Evolutionary conservation across 2,113 vertebrate genomes (phyloP).

Genomic region (Epinephelus moara): DNA sequence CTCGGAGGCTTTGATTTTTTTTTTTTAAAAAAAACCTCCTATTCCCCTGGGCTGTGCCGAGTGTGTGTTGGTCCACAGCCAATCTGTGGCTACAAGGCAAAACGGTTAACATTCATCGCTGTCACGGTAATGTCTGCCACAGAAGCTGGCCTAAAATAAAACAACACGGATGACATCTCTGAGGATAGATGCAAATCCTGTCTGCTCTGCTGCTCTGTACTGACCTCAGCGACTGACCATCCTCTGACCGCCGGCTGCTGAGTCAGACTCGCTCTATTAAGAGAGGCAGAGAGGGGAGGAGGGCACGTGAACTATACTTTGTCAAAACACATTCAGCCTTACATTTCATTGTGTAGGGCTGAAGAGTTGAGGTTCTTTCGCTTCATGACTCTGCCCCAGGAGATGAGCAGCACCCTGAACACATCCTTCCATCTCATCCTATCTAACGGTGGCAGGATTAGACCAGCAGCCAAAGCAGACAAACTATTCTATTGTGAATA

Average conservation of each 20-base stretch:
- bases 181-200: slow-evolving; percentile 58
- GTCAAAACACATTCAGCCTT: slow-evolving; percentile 30
- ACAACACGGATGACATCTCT: slow-evolving; percentile 54
- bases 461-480: background rate
- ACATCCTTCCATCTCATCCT: slow-evolving; percentile 4
- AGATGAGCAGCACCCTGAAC: background rate
- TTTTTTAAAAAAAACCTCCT: background rate
- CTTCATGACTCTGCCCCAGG: background rate
- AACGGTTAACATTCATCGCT: slow-evolving; percentile 37
- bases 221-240: slow-evolving; percentile 79
- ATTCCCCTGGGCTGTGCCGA: background rate
- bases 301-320: slow-evolving; percentile 7
- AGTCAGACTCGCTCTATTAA: slow-evolving; percentile 58
- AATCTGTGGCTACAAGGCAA: slow-evolving; percentile 29
- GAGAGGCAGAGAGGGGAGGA: background rate
- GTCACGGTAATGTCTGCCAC: slow-evolving; percentile 58
- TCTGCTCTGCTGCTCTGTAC: slow-evolving; percentile 63
- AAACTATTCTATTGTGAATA: background rate
- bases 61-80: slow-evolving; percentile 40
- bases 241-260: slow-evolving; percentile 63
- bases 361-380: background rate
- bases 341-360: background rate
- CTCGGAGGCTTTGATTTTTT: slow-evolving; percentile 5
- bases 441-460: background rate
- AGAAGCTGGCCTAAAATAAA: slow-evolving; percentile 70